Percentiles rank a stretch among this genome's conserved stretches.
These are phyloP conservation scores for Idaea aversata DNA, from an alignment of 2,888 invertebrate species.

Conservation along the genomic window DNA sequence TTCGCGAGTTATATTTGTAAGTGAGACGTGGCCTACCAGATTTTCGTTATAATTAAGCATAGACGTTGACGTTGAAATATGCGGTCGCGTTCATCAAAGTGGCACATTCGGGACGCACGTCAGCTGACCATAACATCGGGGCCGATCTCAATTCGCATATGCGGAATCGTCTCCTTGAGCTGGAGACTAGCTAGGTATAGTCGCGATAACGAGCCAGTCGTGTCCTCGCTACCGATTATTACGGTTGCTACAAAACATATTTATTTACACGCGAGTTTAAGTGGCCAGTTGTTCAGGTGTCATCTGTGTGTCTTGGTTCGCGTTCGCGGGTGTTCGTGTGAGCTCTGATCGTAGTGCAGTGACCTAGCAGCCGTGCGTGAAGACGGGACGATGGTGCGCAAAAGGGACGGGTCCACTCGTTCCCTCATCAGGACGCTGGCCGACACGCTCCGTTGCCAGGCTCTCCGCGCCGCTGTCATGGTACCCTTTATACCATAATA, in stretches of 20 bases:
- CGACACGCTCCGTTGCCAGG: slow-evolving; percentile 72
- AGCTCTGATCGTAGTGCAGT: slow-evolving; percentile 62
- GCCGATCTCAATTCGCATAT: slow-evolving; percentile 62
- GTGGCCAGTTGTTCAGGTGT: slow-evolving; percentile 37
- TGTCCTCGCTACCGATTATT: slow-evolving; percentile 73
- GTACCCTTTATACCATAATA: slow-evolving; percentile 52
- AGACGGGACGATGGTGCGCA: slow-evolving; percentile 73
- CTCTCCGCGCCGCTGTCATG: slow-evolving; percentile 60
- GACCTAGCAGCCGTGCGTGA: slow-evolving; percentile 74
- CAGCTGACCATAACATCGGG: slow-evolving; percentile 67
- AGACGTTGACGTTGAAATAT: slow-evolving; percentile 42
- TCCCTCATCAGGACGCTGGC: slow-evolving; percentile 70
- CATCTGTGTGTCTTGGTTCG: slow-evolving; percentile 36
- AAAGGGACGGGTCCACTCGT: slow-evolving; percentile 68
- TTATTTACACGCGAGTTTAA: slow-evolving; percentile 45
- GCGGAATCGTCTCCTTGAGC: slow-evolving; percentile 58
- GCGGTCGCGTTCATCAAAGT: slow-evolving; percentile 41
- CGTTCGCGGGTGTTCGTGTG: slow-evolving; percentile 44
- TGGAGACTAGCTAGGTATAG: slow-evolving; percentile 73
- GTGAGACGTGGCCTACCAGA: slow-evolving; percentile 4
- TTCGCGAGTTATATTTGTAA: neutral
- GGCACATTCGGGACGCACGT: slow-evolving; percentile 63
- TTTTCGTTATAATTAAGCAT: slow-evolving; percentile 22
- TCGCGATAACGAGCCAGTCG: slow-evolving; percentile 75
- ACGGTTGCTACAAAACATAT: slow-evolving; percentile 65